Base-by-base conservation (phyloP, 2,113 vertebrate genomes). In the Opisthocomus hoazin region DNA sequence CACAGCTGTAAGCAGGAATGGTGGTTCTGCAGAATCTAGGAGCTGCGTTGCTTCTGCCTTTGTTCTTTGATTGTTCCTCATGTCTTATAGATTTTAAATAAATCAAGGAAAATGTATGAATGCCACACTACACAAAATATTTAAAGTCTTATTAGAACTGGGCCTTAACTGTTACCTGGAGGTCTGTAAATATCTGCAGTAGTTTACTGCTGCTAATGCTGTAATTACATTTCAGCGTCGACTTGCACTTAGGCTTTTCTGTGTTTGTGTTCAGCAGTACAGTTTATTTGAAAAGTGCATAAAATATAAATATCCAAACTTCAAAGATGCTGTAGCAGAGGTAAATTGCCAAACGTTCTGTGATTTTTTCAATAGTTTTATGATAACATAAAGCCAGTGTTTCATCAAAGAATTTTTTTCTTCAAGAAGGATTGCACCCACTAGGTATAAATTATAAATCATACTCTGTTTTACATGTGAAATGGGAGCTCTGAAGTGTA, bases 381-480 rank as follows among this genome's bases (percentile, higher is more conserved):
- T 95, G 69, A 92, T 94, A 96, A 90, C 87, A 87, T 92, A 97
- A 97, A 97, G 93, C 94, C 95, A 89, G 93, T 96, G 89, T 96
- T 96, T 97, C 97, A 97, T 98, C 97, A 97, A 98, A 97, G 94
- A 81, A 6, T 32, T 36, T 90, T 90, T 95, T 97, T 91, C 95
- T 97, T 97, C 94, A 78, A 88, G 98, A 97, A 87, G 93, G 93
- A 84, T 90, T 87, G 94, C 58, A 90, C 96, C 68, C 37, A 94
- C 45, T 80, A 96, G 84, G 69, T 96, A 98, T 98, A 93, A 98
- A 98, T 98, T 97, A 98, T 98, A 97, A 98, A 98, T 98, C 95
- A 93, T 79, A 91, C 93, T 97, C 97, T 98, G 97, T 97, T 97
- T 97, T 98, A 98, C 98, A 96, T 97, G 96, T 96, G 96, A 87